Evolutionary conservation across 2,113 vertebrate species (phyloP), one percentile per base, ranked within the genome.

Genomic region (Callocephalon fimbriatum): DNA sequence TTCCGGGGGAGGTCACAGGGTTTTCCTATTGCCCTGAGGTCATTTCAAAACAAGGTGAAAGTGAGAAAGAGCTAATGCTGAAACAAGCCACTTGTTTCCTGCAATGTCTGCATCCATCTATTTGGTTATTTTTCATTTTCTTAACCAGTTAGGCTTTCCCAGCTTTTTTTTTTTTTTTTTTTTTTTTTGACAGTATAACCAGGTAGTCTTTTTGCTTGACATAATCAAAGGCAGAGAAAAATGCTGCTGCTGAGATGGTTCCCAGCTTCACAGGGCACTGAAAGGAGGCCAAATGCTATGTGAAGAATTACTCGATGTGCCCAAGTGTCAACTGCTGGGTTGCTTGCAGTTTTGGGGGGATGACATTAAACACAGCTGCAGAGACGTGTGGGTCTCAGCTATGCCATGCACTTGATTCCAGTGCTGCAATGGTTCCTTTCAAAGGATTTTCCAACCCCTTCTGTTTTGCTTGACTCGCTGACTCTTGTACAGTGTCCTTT

Each of bases 81-180:
- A 78, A 35, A 25, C 37, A 40, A 75, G n/a, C 16, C 20, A 2
- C 26, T 84, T 38, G 6, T 31, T 76, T 56, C 58, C 62, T 40
- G 29, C 21, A 3, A 22, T 1, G 0, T 4, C 68, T n/a, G 15
- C 44, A 42, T 32, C 26, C 44, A 21, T 5, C 32, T 42, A 0
- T 65, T 42, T 31, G 9, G 9, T 22, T 50, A 15, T 58, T 80
- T 94, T 48, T 72, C 5, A 54, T 59, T 95, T 88, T 79, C 32
- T 62, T 70, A 31, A 61, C 15, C 22, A 62, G 53, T 88, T 61
- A 7, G 15, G 15, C 35, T 71, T 83, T 75, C 47, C n/a, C 63
- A 90, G 15, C 48, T 26, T 0, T 3, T 61, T 76, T 37, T 37
- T 37, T 26, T 0, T 3, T 65, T 76, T 26, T 0, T 3, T 65